phyloP scores from a whole-genome alignment of 2,888 invertebrate genomes.

The Lasioglossum villosulum region DNA sequence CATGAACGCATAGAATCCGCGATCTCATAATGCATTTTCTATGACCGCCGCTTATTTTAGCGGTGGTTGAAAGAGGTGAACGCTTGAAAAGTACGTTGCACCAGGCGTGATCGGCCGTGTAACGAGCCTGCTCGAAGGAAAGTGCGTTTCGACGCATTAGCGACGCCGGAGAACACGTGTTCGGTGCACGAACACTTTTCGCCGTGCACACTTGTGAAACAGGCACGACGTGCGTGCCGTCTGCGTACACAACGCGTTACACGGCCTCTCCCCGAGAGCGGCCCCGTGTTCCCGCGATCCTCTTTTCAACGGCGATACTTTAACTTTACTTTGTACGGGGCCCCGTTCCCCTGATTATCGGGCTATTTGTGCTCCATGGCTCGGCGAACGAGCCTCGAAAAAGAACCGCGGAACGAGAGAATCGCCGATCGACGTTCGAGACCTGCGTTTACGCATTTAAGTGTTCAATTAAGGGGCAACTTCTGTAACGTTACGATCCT shows the following conservation, averaged over 20 bases:
- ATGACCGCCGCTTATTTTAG: neutral
- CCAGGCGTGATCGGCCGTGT: conserved; percentile 52
- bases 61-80: neutral
- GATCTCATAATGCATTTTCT: neutral
- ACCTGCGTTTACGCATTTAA: neutral
- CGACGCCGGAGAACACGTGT: conserved; percentile 75
- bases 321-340: conserved; percentile 16
- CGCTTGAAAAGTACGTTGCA: conserved; percentile 52
- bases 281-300: conserved; percentile 13
- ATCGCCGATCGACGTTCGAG: neutral
- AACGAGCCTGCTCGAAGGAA: conserved; percentile 57
- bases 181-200: conserved; percentile 71
- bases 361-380: conserved; percentile 9
- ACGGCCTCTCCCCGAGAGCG: conserved; percentile 28
- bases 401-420: conserved; percentile 3
- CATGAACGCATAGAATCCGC: neutral
- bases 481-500: conserved; percentile 1
- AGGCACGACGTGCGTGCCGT: conserved; percentile 78
- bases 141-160: conserved; percentile 68
- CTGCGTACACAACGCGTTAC: conserved; percentile 74
- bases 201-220: conserved; percentile 76
- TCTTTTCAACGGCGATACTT: conserved; percentile 31
- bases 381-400: conserved; percentile 8
- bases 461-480: conserved; percentile 1
- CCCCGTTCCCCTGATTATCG: conserved; percentile 29